These are phyloP conservation scores for Protosalanx chinensis DNA, from an alignment of 2,797 vertebrate genomes.

Conservation along the genomic window DNA sequence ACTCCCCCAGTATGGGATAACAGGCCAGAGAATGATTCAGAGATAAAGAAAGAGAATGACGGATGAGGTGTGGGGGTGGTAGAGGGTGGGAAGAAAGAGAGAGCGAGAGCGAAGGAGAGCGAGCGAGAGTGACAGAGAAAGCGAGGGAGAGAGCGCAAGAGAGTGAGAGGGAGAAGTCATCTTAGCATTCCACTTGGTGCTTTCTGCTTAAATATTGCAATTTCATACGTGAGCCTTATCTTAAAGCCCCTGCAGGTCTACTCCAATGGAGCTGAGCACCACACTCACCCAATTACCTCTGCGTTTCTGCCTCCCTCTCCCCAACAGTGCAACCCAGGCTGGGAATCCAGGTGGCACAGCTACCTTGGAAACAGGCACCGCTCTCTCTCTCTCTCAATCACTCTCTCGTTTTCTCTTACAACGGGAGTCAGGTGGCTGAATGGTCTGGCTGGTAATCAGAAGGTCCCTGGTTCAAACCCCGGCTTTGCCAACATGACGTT, in stretches of 20 bases:
- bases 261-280: conserved; percentile 44
- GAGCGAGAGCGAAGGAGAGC: neutral
- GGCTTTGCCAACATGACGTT: too few relatives aligned
- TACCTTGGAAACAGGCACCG: neutral
- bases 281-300: conserved; percentile 25
- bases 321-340: neutral
- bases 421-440: too few relatives aligned
- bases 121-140: too few relatives aligned
- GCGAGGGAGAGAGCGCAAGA: neutral
- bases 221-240: conserved; percentile 68
- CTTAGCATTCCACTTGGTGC: conserved; percentile 64
- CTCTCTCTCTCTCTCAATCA: conserved; percentile 26
- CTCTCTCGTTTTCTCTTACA: conserved; percentile 13
- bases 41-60: neutral
- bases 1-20: neutral
- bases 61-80: neutral
- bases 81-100: neutral
- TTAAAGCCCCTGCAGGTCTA: conserved; percentile 51
- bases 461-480: too few relatives aligned
- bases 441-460: too few relatives aligned
- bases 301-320: conserved; percentile 47
- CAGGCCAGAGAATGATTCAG: neutral
- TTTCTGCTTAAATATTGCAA: conserved; percentile 55
- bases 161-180: neutral
- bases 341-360: neutral